Base-by-base conservation (phyloP, 2,888 invertebrate species). In the Rhabditoides inermis region DNA sequence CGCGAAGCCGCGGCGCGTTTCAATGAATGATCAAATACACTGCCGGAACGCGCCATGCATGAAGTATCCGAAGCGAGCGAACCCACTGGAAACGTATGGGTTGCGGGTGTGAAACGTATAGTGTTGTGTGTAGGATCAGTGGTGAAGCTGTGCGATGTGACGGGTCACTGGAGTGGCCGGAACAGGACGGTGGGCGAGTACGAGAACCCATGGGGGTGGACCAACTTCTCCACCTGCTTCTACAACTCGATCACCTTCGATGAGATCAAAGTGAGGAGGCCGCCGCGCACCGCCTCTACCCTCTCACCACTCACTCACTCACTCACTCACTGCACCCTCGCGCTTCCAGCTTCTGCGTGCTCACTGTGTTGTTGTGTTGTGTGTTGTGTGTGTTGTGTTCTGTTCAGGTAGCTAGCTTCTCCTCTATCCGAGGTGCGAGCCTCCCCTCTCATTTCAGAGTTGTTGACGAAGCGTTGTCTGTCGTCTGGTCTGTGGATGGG, bases 401-500 rank as follows among this genome's bases (percentile, higher is more conserved):
- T n/a, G n/a, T n/a, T n/a, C n/a, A n/a, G n/a, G n/a, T n/a, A n/a
- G n/a, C n/a, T n/a, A n/a, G n/a, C 59, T 61, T 58, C 37, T 15
- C 32, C 15, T 15, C 32, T 32, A 6, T 32, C 32, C 15, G 7
- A 10, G 32, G 32, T 15, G 6, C 39, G 15, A 6, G 6, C 15
- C 39, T n/a, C 15, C 39, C 6, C 15, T 22, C 3, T 40, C 35
- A 18, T 18, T 35, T 32, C 48, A 67, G 68, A 65, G 32, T 52
- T 46, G 44, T 61, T 76, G 49, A 68, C 64, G 23, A 76, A 76
- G 64, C 47, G 44, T 26, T 76, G 76, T 49, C 72, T 72, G 52
- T 44, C 46, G 41, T 62, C 64, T 22, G 76, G 76, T 37, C 55
- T 59, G 23, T 76, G 76, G 76, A 58, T 65, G 55, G 65, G 65